A percentile compares a stretch with the other conserved stretches of the same genome.
These are phyloP conservation scores for Sialia sialis DNA, from an alignment of 2,113 vertebrate species.

Conservation along the genomic window DNA sequence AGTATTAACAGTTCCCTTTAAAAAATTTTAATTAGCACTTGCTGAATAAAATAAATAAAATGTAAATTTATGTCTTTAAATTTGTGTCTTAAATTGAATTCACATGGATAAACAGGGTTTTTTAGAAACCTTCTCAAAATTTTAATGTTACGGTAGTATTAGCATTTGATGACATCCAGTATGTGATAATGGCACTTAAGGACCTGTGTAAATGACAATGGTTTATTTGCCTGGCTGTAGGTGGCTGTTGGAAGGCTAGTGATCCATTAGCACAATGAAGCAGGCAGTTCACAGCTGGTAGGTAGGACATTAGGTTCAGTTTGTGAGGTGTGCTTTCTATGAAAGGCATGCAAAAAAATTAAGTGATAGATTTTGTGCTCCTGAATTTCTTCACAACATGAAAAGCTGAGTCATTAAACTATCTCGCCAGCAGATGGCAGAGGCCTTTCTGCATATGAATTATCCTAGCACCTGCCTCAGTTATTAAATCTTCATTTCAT, in stretches of 20 bases:
- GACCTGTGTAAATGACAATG: not conserved
- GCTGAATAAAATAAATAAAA: not conserved
- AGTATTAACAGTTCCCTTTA: not conserved
- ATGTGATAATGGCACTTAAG: not conserved
- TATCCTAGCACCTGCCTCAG: not conserved
- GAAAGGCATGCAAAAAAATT: not conserved
- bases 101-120: not conserved
- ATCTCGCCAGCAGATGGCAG: conserved; percentile 65
- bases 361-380: not conserved
- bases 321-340: not conserved
- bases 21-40: not conserved
- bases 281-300: not conserved
- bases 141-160: not conserved
- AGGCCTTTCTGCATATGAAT: not conserved
- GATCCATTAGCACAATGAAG: not conserved
- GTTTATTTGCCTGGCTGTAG: not conserved
- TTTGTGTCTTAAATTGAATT: not conserved
- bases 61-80: not conserved
- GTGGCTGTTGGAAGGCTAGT: not conserved
- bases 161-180: not conserved
- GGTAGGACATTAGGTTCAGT: not conserved
- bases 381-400: not conserved
- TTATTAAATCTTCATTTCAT: not conserved
- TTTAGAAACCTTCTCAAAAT: not conserved
- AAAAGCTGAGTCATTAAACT: conserved; percentile 56